Conservation (phyloP, 1,140 invertebrate genomes). For the Caenorhabditis brenneri region DNA sequence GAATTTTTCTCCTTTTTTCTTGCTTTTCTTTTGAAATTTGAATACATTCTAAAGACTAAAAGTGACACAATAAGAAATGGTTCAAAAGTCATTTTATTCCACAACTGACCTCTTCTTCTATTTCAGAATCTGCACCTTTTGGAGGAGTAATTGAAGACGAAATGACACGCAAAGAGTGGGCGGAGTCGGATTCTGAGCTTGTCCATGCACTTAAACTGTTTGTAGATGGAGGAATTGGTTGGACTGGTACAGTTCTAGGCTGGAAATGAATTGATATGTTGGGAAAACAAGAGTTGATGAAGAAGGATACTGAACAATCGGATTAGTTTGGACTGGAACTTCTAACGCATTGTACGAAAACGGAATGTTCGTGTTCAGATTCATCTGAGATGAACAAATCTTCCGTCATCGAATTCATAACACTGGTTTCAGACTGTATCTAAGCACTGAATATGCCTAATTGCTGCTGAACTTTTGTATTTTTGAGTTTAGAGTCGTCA, state of each 20-base stretch:
- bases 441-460: too few species aligned
- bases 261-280: not conserved
- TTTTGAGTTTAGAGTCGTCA: too few species aligned
- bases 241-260: not conserved
- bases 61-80: not conserved
- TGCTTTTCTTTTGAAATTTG: conserved; percentile 6
- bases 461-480: too few species aligned
- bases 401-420: too few species aligned
- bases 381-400: too few species aligned
- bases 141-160: not conserved
- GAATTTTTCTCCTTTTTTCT: not conserved
- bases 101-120: conserved; percentile 31
- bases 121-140: not conserved
- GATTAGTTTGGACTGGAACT: too few species aligned
- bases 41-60: conserved; percentile 21
- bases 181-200: conserved; percentile 17
- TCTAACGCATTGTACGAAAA: too few species aligned
- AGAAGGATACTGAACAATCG: too few species aligned
- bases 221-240: not conserved
- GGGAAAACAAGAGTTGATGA: not conserved
- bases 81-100: conserved; percentile 1
- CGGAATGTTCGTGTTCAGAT: too few species aligned
- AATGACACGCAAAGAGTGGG: conserved; percentile 4
- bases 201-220: conserved; percentile 18
- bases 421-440: too few species aligned